Percentiles rank a stretch among this genome's conserved stretches.
phyloP scores from a whole-genome alignment of 2,113 vertebrate genomes.

The Cololabis saira region DNA sequence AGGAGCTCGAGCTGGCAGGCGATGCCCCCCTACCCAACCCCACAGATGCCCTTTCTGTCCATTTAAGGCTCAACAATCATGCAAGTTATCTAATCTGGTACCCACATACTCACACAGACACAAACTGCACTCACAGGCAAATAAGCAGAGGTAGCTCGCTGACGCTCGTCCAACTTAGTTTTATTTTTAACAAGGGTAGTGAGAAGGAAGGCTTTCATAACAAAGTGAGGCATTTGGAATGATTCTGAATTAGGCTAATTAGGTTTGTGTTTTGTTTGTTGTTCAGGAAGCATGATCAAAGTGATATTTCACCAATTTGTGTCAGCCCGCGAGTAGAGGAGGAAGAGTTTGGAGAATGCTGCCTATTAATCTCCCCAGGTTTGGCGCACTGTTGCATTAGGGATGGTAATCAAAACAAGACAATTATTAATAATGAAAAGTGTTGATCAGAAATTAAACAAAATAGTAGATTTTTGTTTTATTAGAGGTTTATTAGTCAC shows the following conservation, averaged over 20 bases:
- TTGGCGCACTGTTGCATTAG: conserved; percentile 59
- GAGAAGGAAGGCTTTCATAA: conserved; percentile 60
- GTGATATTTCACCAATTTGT: conserved; percentile 82
- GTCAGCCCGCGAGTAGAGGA: conserved; percentile 71
- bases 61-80: conserved; percentile 55
- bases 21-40: not conserved
- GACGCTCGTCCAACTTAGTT: conserved; percentile 43
- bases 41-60: conserved; percentile 1
- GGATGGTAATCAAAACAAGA: conserved; percentile 77
- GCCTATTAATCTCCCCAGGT: conserved; percentile 77
- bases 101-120: not conserved
- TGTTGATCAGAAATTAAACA: conserved; percentile 74
- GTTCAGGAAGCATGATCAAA: conserved; percentile 80
- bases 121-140: not conserved
- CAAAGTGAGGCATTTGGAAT: conserved; percentile 74
- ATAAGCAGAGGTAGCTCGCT: conserved; percentile 20
- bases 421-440: conserved; percentile 77
- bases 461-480: conserved; percentile 65
- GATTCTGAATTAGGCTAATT: conserved; percentile 80
- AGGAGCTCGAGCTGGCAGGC: no score
- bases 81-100: not conserved
- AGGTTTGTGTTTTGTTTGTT: conserved; percentile 81
- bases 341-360: conserved; percentile 67
- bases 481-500: conserved; percentile 61
- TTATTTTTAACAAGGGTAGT: conserved; percentile 50